These are phyloP conservation scores for Morphnarchus princeps DNA, from an alignment of 2,113 vertebrate species.

Conservation along the genomic window DNA sequence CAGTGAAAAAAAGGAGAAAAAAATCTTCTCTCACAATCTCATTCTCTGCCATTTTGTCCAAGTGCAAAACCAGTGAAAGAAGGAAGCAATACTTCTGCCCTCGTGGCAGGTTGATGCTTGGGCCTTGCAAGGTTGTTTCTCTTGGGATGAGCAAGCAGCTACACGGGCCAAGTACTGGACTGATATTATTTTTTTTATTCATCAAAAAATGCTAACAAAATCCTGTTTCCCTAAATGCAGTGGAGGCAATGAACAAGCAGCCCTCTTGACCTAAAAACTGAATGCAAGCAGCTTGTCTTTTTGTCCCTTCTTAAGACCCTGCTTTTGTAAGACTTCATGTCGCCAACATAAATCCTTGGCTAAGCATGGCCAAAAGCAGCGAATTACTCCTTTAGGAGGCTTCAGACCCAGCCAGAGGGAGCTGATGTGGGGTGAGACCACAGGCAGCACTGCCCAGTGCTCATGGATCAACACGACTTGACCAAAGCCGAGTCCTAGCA, in stretches of 20 bases:
- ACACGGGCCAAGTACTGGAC: fast-evolving
- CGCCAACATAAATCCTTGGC: neutral
- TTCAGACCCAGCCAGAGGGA: neutral
- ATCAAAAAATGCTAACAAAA: neutral
- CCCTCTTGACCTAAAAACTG: neutral
- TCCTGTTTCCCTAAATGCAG: neutral
- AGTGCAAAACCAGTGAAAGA: neutral
- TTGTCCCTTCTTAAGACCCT: neutral
- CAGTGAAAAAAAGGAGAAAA: neutral
- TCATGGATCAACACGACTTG: neutral
- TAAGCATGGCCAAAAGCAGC: neutral
- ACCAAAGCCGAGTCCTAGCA: neutral
- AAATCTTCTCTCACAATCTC: neutral
- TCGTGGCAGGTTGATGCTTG: neutral
- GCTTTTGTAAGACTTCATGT: neutral
- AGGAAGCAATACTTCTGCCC: neutral
- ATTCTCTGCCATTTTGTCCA: neutral
- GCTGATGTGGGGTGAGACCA: neutral
- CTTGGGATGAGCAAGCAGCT: neutral
- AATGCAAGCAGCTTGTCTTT: neutral
- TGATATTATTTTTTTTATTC: neutral
- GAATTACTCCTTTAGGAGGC: neutral
- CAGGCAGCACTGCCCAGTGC: neutral
- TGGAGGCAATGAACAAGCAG: neutral
- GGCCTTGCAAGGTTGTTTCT: neutral